Conservation (phyloP, 2,113 vertebrate species). For the Cisticola juncidis region DNA sequence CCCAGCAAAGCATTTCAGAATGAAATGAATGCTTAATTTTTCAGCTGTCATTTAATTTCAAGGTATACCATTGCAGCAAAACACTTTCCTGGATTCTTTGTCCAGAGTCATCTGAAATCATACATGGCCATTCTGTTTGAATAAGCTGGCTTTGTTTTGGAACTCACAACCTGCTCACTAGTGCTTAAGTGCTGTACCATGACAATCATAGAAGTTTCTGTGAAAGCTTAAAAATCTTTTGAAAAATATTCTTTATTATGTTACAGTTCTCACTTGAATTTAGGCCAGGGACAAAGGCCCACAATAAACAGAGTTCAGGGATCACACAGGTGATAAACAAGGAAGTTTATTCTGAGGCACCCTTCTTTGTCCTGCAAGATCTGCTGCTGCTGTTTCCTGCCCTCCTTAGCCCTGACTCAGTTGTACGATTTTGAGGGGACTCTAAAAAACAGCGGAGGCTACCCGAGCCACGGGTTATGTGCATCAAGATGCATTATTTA, state of each 20-base stretch:
- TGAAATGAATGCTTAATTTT: background rate
- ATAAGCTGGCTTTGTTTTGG: background rate
- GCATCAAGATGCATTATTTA: background rate
- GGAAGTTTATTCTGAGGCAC: background rate
- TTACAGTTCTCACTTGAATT: background rate
- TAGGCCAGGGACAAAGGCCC: background rate
- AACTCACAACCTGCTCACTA: background rate
- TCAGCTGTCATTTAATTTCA: background rate
- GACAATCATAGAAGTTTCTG: background rate
- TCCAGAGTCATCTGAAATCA: background rate
- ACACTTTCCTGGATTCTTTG: background rate
- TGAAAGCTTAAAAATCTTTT: background rate
- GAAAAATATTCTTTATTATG: background rate
- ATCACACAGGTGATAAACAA: background rate
- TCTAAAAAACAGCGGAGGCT: background rate
- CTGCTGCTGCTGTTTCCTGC: background rate
- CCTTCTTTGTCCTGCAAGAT: background rate
- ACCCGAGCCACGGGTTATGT: rapidly evolving
- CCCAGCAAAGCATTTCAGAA: background rate
- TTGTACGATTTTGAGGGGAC: background rate
- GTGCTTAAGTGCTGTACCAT: background rate
- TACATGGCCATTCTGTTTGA: background rate
- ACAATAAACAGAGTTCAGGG: background rate
- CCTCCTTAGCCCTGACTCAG: background rate
- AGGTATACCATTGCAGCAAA: background rate